Base-by-base conservation (phyloP, 2,113 vertebrate genomes). In the Crotalus tigris region DNA sequence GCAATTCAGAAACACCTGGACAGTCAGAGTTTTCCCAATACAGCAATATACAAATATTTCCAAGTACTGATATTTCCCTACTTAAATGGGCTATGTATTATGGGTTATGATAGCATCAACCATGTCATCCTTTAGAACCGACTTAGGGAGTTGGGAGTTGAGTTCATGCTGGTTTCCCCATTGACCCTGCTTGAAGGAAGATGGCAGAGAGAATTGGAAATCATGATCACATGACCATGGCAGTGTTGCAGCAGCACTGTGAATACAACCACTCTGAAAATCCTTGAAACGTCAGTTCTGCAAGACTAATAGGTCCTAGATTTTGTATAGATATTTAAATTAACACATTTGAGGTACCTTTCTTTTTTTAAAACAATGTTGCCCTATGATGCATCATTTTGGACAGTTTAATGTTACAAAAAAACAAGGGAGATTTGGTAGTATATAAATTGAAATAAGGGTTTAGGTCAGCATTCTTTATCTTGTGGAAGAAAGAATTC, bases 401-500 rank as follows among this genome's bases (percentile, higher is more conserved):
- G 26, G 10, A 64, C 29, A 61, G 24, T 59, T 61, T 61, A 61
- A 61, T 61, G 58, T 26, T 61, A 61, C 26, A 64, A 29, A 64
- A 64, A 12, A 26, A 26, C 59, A 64, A 26, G 26, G 29, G 26
- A 64, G 26, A 64, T 64, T 64, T 64, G 26, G 29, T 64, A 29
- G 24, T 64, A 64, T 12, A 61, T 29, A 61, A 61, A 90, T 26
- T 88, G 64, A n/a, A 21, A 91, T 86, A 51, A 89, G 55, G 75
- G 59, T 91, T 10, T 17, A 24, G 54, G 81, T 91, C 94, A 94
- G 81, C 92, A 94, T 88, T 26, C 54, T 39, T 49, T 23, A 93
- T 4, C 24, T 19, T 91, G 53, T 0, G 0, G 39, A 85, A 91
- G 13, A 3, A 94, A 21, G 90, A 4, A 57, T 93, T 91, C 93